phyloP scores from a whole-genome alignment of 2,797 vertebrate species.

The Choloepus didactylus region DNA sequence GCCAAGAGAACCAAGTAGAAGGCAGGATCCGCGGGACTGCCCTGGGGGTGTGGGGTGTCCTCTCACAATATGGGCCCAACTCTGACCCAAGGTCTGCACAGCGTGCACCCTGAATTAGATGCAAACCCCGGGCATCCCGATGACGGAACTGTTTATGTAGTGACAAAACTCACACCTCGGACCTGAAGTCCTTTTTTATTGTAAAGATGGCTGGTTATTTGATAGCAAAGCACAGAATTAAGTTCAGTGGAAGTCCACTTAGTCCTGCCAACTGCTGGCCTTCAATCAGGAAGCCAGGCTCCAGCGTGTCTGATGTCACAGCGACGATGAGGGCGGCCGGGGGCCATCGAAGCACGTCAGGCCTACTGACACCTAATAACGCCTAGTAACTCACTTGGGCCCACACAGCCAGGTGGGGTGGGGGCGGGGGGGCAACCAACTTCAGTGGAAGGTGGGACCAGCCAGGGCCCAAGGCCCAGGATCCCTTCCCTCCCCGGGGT shows the following conservation, averaged over 20 bases:
- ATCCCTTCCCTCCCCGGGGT: not conserved
- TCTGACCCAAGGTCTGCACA: rapidly evolving
- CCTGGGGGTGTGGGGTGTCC: rapidly evolving
- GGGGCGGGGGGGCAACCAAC: too few relatives aligned
- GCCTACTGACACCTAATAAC: not conserved
- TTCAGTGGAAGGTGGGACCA: too few relatives aligned
- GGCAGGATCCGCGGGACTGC: too few relatives aligned
- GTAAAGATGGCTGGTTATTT: not conserved
- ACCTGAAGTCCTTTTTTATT: not conserved
- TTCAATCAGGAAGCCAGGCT: not conserved
- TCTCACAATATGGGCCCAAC: rapidly evolving
- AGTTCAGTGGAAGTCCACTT: rapidly evolving
- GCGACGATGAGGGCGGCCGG: not conserved
- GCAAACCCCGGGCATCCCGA: rapidly evolving
- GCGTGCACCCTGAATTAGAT: rapidly evolving
- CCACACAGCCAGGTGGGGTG: not conserved
- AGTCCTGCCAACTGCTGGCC: not conserved
- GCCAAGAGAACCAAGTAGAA: not conserved
- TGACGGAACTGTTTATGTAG: not conserved
- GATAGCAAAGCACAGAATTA: not conserved
- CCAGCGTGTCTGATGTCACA: not conserved
- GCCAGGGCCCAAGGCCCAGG: not conserved
- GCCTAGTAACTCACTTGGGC: not conserved
- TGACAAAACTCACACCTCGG: not conserved
- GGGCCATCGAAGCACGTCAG: not conserved